Conservation (phyloP, 2,797 vertebrate species). For the Halcyon chelicuti region DNA sequence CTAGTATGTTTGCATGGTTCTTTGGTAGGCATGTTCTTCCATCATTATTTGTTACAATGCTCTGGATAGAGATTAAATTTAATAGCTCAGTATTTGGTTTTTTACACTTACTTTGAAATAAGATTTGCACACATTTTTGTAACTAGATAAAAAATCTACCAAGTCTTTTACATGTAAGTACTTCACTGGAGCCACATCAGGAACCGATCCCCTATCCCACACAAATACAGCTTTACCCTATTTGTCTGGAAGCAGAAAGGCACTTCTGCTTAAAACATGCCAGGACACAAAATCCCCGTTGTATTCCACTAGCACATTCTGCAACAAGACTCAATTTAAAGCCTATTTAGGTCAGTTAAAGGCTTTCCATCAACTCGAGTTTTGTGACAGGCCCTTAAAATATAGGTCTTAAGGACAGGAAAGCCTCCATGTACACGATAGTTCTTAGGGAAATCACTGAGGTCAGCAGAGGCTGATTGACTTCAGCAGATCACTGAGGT, state of each 20-base stretch:
- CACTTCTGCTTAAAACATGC: background rate
- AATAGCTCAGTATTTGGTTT: background rate
- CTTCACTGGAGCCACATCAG: background rate
- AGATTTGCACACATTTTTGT: slow-evolving; percentile 29
- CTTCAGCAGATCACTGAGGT: slow-evolving; percentile 54
- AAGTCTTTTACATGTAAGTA: background rate
- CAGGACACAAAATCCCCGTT: background rate
- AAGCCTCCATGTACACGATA: background rate
- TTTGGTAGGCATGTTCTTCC: background rate
- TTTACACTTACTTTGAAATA: slow-evolving; percentile 17
- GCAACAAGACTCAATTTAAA: slow-evolving; percentile 2
- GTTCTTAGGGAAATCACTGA: slow-evolving; percentile 51
- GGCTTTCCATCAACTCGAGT: background rate
- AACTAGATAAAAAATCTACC: slow-evolving; percentile 6
- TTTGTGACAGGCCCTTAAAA: slow-evolving; percentile 8
- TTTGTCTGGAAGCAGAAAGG: background rate
- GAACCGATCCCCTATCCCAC: background rate
- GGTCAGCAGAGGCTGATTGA: slow-evolving; percentile 50
- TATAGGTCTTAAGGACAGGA: background rate
- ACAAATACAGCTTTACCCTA: background rate
- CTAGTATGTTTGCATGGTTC: background rate
- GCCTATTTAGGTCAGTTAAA: background rate
- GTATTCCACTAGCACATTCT: background rate
- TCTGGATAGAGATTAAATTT: background rate
- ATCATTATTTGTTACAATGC: background rate